Evolutionary conservation across 2,888 invertebrate species (phyloP).

Genomic region (Julus scanicus): DNA sequence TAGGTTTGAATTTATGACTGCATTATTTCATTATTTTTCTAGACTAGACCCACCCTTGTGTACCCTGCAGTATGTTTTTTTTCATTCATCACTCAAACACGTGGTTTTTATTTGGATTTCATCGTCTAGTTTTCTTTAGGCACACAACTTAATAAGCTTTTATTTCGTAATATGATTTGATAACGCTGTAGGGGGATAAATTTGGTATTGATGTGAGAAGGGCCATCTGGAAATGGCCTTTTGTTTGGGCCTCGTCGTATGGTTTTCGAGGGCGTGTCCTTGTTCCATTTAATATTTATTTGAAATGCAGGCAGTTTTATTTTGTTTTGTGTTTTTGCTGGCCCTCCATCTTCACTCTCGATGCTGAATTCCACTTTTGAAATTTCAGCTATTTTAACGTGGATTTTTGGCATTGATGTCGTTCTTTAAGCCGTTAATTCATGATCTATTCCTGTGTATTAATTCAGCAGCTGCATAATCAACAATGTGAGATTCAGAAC

Average conservation of each 20-base stretch:
- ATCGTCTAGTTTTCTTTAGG: not conserved
- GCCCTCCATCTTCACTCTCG: not conserved
- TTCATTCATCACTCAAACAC: not conserved
- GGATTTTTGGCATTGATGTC: not conserved
- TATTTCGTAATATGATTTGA: slow-evolving; percentile 1
- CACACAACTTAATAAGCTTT: not conserved
- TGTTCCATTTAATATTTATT: not conserved
- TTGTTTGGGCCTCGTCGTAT: not conserved
- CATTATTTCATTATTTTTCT: not conserved
- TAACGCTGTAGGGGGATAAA: not conserved
- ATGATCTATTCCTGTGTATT: not conserved
- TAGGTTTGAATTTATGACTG: not conserved
- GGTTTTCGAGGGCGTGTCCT: no score
- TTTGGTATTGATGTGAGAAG: not conserved
- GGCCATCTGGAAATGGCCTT: slow-evolving; percentile 13
- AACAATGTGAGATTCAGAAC: no score
- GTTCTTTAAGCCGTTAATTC: not conserved
- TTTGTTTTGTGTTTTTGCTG: not conserved
- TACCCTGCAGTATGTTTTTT: not conserved
- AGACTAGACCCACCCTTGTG: not conserved
- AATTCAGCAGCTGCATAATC: not conserved
- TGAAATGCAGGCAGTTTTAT: not conserved
- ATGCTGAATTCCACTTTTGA: not conserved
- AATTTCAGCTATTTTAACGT: not conserved
- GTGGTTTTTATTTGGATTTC: slow-evolving; percentile 38